phyloP scores from a whole-genome alignment of 2,888 invertebrate species.

The Elmis aenea region DNA sequence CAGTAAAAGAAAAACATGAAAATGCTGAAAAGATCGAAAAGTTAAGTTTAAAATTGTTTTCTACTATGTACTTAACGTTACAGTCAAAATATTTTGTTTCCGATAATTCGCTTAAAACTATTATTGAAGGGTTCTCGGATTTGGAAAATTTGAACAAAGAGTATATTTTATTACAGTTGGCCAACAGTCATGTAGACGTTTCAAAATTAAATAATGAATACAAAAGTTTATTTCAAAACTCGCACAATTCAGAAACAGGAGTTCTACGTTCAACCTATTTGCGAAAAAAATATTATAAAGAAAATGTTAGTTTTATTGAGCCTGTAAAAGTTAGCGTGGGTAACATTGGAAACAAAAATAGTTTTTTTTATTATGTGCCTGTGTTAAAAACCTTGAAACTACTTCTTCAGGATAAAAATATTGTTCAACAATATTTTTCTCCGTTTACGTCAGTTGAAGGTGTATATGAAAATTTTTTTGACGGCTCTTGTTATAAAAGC shows the following conservation, averaged over 20 bases:
- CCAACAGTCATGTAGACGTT: background rate
- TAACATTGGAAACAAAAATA: conserved; percentile 1
- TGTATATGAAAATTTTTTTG: conserved; percentile 8
- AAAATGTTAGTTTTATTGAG: conserved; percentile 11
- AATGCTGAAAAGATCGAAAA: background rate
- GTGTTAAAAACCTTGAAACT: conserved; percentile 8
- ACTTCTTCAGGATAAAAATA: background rate
- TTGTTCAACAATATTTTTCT: conserved; percentile 1
- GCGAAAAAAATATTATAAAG: conserved; percentile 13
- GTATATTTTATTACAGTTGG: background rate
- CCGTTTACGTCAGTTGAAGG: too few relatives aligned
- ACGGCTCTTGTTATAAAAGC: conserved; percentile 14
- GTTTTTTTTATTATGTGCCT: conserved; percentile 8
- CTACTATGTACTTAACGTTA: conserved; percentile 5
- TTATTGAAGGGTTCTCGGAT: conserved; percentile 7
- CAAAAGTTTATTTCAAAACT: conserved; percentile 4
- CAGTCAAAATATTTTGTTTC: conserved; percentile 8
- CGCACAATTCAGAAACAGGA: conserved; percentile 4
- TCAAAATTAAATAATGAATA: background rate
- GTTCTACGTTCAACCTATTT: conserved; percentile 4
- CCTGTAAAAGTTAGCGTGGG: conserved; percentile 7
- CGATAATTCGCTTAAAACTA: conserved; percentile 6
- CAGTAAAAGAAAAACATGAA: too few relatives aligned
- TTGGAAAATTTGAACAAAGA: background rate
- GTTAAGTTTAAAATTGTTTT: background rate